These are phyloP conservation scores for Platorchestia sp. DNA, from an alignment of 1,140 invertebrate species.

Conservation along the genomic window DNA sequence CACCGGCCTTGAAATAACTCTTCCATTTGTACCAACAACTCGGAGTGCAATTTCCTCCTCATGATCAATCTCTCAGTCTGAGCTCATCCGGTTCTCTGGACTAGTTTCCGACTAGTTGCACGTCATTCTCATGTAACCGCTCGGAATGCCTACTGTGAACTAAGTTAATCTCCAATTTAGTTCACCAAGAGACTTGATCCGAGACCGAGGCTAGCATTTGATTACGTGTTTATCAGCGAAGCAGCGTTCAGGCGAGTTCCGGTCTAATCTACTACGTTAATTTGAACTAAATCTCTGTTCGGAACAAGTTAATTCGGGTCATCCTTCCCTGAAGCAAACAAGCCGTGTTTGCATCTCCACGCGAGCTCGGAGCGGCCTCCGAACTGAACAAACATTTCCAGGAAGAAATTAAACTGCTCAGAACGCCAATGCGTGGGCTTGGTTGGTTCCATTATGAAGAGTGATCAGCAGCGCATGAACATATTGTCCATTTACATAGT, in stretches of 20 bases:
- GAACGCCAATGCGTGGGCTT: background rate
- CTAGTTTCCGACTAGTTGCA: background rate
- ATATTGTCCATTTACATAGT: background rate
- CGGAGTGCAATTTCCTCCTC: background rate
- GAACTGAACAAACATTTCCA: background rate
- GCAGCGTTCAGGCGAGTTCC: background rate
- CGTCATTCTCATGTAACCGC: background rate
- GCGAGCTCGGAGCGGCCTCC: background rate
- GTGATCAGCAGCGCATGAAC: background rate
- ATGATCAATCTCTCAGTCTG: too few relatives aligned
- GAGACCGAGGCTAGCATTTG: background rate
- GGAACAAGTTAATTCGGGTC: background rate
- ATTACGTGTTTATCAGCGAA: background rate
- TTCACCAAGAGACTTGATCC: background rate
- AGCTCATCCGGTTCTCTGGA: background rate
- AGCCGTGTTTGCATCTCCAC: background rate
- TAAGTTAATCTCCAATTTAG: background rate
- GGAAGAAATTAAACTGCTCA: background rate
- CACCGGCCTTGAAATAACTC: background rate
- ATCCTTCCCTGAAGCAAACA: background rate
- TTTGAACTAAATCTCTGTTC: constrained; percentile 6
- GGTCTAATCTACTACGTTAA: background rate
- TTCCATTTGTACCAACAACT: background rate
- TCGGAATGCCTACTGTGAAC: background rate
- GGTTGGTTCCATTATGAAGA: background rate